phyloP scores from a whole-genome alignment of 2,113 vertebrate genomes.

The Pleuronectes platessa region DNA sequence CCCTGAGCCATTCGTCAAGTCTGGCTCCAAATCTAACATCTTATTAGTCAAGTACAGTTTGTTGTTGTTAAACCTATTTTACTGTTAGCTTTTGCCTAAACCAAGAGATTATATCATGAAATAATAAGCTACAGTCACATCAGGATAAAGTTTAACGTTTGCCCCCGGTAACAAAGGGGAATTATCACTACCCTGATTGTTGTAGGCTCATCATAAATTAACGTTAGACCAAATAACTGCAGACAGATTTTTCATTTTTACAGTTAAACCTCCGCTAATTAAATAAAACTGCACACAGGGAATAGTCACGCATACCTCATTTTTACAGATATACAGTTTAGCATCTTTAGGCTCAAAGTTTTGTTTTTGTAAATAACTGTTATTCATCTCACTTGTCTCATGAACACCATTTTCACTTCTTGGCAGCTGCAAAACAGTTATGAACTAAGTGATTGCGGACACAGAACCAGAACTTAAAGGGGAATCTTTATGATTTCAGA shows the following conservation, averaged over 20 bases:
- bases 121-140: not conserved
- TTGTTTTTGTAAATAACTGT: too few relatives aligned
- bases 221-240: not conserved
- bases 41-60: not conserved
- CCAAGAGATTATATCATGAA: not conserved
- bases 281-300: not conserved
- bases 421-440: too few relatives aligned
- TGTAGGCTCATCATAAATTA: not conserved
- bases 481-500: too few relatives aligned
- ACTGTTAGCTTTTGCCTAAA: not conserved
- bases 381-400: too few relatives aligned
- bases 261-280: not conserved
- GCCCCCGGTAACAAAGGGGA: too few relatives aligned
- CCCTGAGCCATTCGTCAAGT: conserved; percentile 18
- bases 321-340: not conserved
- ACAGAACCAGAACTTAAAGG: too few relatives aligned
- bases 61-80: not conserved
- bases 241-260: not conserved
- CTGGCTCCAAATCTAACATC: not conserved
- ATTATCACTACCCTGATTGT: not conserved
- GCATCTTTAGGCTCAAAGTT: not conserved
- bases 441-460: too few relatives aligned
- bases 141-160: not conserved
- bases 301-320: not conserved
- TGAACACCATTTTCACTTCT: too few relatives aligned